phyloP scores from a whole-genome alignment of 2,888 invertebrate genomes.

The Pelosia muscerda region DNA sequence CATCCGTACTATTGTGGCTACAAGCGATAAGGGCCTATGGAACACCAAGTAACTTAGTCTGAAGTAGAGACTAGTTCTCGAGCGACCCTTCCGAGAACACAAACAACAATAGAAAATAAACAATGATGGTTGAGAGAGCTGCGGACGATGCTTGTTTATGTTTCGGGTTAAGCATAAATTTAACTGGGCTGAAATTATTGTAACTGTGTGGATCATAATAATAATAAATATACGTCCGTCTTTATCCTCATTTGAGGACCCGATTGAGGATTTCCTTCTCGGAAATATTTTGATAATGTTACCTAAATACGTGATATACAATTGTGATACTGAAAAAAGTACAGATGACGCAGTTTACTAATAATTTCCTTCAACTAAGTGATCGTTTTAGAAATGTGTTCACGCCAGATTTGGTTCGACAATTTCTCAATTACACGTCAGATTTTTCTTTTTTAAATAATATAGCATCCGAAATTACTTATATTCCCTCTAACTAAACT shows the following conservation, averaged over 20 bases:
- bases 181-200: slow-evolving; percentile 10
- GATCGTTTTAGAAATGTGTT: not conserved
- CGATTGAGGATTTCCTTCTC: slow-evolving; percentile 3
- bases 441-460: too few relatives aligned
- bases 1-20: slow-evolving; percentile 37
- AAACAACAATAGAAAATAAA: slow-evolving; percentile 58
- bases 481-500: too few relatives aligned
- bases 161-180: slow-evolving; percentile 18
- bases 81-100: slow-evolving; percentile 58
- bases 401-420: not conserved
- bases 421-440: too few relatives aligned
- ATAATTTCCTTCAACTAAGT: not conserved
- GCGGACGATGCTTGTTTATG: slow-evolving; percentile 13
- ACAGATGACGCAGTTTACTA: not conserved
- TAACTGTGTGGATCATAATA: slow-evolving; percentile 8
- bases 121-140: slow-evolving; percentile 42
- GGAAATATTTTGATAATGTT: not conserved
- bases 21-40: slow-evolving; percentile 35
- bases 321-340: not conserved
- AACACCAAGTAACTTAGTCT: slow-evolving; percentile 13
- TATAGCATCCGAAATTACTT: too few relatives aligned
- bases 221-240: not conserved
- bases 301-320: not conserved
- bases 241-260: not conserved
- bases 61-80: slow-evolving; percentile 30